Evolutionary conservation across 2,888 invertebrate genomes (phyloP).

Genomic region (Callosobruchus maculatus): DNA sequence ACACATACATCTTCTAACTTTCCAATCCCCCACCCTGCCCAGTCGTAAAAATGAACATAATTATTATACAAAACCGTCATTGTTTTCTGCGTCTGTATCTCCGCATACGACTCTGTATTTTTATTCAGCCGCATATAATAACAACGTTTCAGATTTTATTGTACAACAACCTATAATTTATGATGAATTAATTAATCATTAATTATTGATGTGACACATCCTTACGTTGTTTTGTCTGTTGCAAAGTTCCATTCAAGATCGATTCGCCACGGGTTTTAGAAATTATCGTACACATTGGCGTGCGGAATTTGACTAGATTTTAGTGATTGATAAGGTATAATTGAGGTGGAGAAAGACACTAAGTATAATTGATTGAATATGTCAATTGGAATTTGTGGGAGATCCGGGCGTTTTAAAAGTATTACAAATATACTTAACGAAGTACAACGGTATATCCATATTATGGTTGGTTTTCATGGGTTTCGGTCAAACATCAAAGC

Average conservation of each 20-base stretch:
- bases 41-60: neutral
- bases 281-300: neutral
- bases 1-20: neutral
- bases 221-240: slow-evolving; percentile 12
- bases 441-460: no score
- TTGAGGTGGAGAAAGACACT: no score
- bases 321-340: no score
- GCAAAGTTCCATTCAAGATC: slow-evolving; percentile 5
- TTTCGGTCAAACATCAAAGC: no score
- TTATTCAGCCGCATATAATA: neutral
- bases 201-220: slow-evolving; percentile 24
- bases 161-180: slow-evolving; percentile 5
- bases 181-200: slow-evolving; percentile 23
- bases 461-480: no score
- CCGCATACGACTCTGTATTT: neutral
- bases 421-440: no score
- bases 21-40: neutral
- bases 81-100: neutral
- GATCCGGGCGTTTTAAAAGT: no score
- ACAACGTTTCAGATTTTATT: slow-evolving; percentile 4
- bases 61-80: neutral
- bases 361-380: no score
- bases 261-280: slow-evolving; percentile 9
- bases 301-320: no score
- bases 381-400: no score